Evolutionary conservation across 2,797 vertebrate genomes (phyloP).

Genomic region (Ibycter americanus): DNA sequence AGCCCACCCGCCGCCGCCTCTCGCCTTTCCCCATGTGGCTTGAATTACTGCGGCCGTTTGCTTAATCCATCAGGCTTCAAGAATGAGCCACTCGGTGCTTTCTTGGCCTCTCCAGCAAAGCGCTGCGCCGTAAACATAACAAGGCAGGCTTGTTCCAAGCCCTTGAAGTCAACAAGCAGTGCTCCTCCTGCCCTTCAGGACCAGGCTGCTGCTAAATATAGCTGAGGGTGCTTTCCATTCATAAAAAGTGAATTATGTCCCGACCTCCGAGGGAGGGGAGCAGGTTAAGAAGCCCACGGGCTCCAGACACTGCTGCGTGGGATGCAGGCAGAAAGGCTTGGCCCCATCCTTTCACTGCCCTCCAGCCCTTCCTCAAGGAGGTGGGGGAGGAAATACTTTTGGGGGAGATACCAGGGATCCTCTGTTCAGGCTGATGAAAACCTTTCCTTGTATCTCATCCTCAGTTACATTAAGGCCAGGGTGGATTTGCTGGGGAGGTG

Average conservation of each 20-base stretch:
- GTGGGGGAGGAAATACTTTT: not conserved
- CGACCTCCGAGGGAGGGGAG: not conserved
- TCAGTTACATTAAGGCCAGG: accelerated
- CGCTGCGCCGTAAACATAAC: not conserved
- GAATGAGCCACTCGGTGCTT: not conserved
- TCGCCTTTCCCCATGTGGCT: constrained; percentile 15
- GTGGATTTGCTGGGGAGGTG: not conserved
- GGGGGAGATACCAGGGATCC: not conserved
- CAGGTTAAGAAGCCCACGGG: accelerated
- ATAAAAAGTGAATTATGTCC: not conserved
- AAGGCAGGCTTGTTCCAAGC: constrained; percentile 29
- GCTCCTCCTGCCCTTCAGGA: not conserved
- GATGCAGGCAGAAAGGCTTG: not conserved
- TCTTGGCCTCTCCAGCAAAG: constrained; percentile 17
- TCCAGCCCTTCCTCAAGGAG: not conserved
- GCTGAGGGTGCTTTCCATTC: constrained; percentile 17
- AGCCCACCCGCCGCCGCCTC: not conserved
- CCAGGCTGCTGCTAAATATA: constrained; percentile 34
- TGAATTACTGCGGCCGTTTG: constrained; percentile 42
- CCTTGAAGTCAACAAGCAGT: constrained; percentile 7
- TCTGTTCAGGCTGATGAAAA: not conserved
- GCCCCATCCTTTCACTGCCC: not conserved
- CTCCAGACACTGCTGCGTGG: not conserved
- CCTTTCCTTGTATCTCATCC: not conserved
- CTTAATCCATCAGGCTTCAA: constrained; percentile 19